Evolutionary conservation across 2,113 vertebrate genomes (phyloP), one percentile per base, ranked within the genome.

Genomic region (Myxocyprinus asiaticus): DNA sequence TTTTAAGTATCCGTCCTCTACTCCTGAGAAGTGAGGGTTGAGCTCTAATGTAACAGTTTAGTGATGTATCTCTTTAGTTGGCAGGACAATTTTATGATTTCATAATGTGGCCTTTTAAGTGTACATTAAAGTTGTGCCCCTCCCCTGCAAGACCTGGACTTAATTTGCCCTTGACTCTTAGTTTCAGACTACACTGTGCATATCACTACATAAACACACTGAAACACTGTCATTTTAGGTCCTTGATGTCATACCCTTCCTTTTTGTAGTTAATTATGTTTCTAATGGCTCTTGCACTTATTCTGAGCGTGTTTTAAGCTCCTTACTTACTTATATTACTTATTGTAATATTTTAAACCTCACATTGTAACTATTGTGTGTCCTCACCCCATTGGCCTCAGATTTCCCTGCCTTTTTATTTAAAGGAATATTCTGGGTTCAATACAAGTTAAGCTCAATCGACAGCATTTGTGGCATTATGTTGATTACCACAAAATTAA

Each of bases 1-100:
- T 77, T 73, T 76, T 42, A 75, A 65, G 62, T 61, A 82, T 74
- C 55, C 48, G 59, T 75, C 66, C 73, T 81, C 67, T 70, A 55
- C 67, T 22, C n/a, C 50, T 78, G 68, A 78, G 68, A 83, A 79
- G 74, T 55, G 62, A 80, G 59, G 17, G 50, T 73, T 76, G n/a
- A 9, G 5, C 68, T 66, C 70, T 62, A 63, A 58, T 78, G 58
- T 70, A 67, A 72, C 58, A 50, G 72, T 78, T 74, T 78, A 81
- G 67, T 33, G 51, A 48, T 75, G 64, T 77, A 78, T 75, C 64
- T 77, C 68, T 78, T 84, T 77, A 33, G 17, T 64, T 78, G 65
- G 47, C 72, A 33, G 72, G 47, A 74, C 58, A 63, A 10, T 17
- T 12, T 64, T 45, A 64, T 76, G 61, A 61, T 33, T 48, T 22